Evolutionary conservation across 2,888 invertebrate genomes (phyloP).

Genomic region (Pachycephus smyrnensis): DNA sequence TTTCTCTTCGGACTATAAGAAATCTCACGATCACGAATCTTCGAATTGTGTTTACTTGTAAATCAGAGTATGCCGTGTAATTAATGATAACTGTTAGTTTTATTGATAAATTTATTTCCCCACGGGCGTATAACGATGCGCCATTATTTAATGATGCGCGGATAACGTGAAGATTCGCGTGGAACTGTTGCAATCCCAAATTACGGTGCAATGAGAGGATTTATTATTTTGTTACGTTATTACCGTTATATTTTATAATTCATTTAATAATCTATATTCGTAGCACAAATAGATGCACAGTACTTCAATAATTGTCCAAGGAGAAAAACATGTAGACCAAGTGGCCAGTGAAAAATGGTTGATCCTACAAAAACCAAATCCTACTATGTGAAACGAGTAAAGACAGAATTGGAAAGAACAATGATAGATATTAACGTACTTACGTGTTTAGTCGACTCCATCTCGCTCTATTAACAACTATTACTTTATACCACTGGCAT

Average conservation of each 20-base stretch:
- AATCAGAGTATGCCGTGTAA: conserved; percentile 4
- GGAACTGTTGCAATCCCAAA: conserved; percentile 23
- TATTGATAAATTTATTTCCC: conserved; percentile 28
- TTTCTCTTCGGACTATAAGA: neutral
- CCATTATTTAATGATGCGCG: conserved; percentile 24
- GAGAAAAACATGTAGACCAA: neutral
- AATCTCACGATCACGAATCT: neutral
- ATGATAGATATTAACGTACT: neutral
- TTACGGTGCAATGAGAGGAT: conserved; percentile 17
- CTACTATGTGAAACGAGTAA: neutral
- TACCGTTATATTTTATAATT: neutral
- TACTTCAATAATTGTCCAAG: neutral
- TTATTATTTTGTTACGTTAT: conserved; percentile 18
- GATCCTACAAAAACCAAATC: neutral
- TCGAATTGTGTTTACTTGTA: neutral
- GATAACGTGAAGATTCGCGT: conserved; percentile 22
- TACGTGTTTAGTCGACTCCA: neutral
- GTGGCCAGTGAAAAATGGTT: neutral
- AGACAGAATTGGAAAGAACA: neutral
- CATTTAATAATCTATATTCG: neutral
- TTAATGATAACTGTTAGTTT: conserved; percentile 17
- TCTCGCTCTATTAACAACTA: neutral
- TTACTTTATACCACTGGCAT: neutral
- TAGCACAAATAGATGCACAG: neutral
- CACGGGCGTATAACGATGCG: neutral